Evolutionary conservation across 2,888 invertebrate species (phyloP), one percentile per base, ranked within the genome.

Genomic region (Perdita meconis): DNA sequence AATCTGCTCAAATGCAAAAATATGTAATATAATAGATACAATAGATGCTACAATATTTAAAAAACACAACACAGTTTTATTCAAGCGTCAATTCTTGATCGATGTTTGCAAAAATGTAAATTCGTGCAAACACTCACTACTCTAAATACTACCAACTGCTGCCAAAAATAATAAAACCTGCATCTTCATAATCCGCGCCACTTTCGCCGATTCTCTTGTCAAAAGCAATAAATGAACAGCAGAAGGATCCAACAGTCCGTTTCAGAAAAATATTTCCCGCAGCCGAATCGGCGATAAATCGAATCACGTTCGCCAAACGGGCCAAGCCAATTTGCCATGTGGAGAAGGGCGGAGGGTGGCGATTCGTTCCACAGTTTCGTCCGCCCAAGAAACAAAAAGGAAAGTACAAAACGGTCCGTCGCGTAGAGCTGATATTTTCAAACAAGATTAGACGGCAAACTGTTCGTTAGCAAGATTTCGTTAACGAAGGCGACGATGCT

Each of bases 391-490:
- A 36, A 36, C 2, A 26, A 30, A 24, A 38, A 61, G 5, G n/a
- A 22, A 47, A 38, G 22, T 13, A 64, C 47, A 26, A 34, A 38
- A 40, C 47, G 42, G 6, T 36, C 30, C 26, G 10, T 4, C 16
- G 16, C 36, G 5, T 4, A 13, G 13, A 16, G 16, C 13, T 34
- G 40, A 66, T 57, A 59, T 64, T 77, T 71, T 67, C 50, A 67
- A 78, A 76, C 60, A 30, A 67, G 67, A 71, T 78, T 77, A 71
- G 55, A 12, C 26, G 13, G 67, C 66, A 77, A 77, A 78, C 66
- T 67, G 67, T 67, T 77, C 78, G 78, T 71, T 77, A 69, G 55
- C 40, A 65, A 53, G 50, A 80, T 77, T 80, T 66, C 63, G 53
- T 76, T 72, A 51, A 30, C 47, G 57, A 36, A 56, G 63, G 51